Percentiles rank a stretch among this genome's conserved stretches.
These are phyloP conservation scores for Phytoseiulus persimilis DNA, from an alignment of 2,888 invertebrate species.

Conservation along the genomic window DNA sequence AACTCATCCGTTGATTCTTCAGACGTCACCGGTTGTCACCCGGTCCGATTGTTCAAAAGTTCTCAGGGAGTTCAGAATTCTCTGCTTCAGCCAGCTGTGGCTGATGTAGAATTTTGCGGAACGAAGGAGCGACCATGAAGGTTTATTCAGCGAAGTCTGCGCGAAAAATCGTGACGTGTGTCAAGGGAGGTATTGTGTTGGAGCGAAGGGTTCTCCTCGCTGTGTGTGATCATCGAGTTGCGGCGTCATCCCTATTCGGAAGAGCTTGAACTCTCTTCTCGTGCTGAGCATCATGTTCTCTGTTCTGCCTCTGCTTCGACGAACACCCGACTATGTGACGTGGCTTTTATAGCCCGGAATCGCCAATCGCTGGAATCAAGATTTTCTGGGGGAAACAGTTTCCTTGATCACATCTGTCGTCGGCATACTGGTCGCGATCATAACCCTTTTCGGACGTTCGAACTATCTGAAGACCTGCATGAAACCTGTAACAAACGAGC, in stretches of 20 bases:
- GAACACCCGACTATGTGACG: background rate
- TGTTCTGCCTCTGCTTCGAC: background rate
- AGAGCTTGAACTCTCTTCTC: background rate
- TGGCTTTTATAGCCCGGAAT: background rate
- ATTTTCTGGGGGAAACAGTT: too few species aligned
- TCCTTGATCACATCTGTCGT: too few species aligned
- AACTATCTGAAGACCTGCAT: too few species aligned
- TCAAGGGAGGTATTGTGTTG: background rate
- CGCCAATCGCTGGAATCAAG: too few species aligned
- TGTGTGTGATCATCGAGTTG: too few species aligned
- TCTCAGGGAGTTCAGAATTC: background rate
- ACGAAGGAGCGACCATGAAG: background rate
- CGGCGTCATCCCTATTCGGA: background rate
- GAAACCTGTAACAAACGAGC: too few species aligned
- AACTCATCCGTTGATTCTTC: background rate
- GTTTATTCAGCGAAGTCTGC: background rate
- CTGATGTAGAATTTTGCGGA: background rate
- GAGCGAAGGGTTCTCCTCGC: background rate
- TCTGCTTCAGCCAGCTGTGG: background rate
- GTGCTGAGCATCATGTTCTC: background rate
- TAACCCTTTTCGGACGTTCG: too few species aligned
- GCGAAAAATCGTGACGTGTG: background rate
- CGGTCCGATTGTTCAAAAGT: background rate
- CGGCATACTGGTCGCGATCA: too few species aligned
- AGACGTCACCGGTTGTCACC: background rate